phyloP scores from a whole-genome alignment of 2,888 invertebrate species.

The Cephus spinipes region DNA sequence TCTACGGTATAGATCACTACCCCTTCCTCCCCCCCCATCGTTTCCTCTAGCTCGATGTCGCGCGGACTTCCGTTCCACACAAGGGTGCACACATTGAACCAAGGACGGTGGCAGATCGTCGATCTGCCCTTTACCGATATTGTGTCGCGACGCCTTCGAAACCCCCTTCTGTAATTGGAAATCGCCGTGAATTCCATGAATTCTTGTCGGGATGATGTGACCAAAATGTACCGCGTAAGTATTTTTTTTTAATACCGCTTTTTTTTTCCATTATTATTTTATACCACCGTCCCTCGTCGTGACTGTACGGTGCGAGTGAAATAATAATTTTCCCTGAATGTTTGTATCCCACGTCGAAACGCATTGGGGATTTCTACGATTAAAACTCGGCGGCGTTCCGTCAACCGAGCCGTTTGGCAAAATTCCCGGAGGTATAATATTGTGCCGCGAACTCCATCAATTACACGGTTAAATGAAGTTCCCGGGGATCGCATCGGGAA shows the following conservation, averaged over 20 bases:
- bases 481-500: conserved; percentile 8
- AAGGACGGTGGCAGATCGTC: too few relatives aligned
- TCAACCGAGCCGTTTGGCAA: too few relatives aligned
- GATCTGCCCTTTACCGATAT: not conserved
- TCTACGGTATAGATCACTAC: conserved; percentile 29
- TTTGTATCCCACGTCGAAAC: too few relatives aligned
- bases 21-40: not conserved
- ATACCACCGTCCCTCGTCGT: not conserved
- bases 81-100: not conserved
- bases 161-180: conserved; percentile 5
- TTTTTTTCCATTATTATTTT: not conserved
- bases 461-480: conserved; percentile 23
- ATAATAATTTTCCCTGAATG: too few relatives aligned
- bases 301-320: too few relatives aligned
- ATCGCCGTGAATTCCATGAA: not conserved
- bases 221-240: not conserved
- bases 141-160: not conserved
- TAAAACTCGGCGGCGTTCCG: conserved; percentile 11
- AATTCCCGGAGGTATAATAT: conserved; percentile 10
- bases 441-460: conserved; percentile 13
- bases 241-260: not conserved
- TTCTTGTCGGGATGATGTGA: not conserved
- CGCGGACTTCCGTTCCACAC: too few relatives aligned
- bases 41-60: too few relatives aligned
- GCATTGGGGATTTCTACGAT: conserved; percentile 8